Conservation (phyloP, 2,113 vertebrate genomes). For the Reinhardtius hippoglossoides region DNA sequence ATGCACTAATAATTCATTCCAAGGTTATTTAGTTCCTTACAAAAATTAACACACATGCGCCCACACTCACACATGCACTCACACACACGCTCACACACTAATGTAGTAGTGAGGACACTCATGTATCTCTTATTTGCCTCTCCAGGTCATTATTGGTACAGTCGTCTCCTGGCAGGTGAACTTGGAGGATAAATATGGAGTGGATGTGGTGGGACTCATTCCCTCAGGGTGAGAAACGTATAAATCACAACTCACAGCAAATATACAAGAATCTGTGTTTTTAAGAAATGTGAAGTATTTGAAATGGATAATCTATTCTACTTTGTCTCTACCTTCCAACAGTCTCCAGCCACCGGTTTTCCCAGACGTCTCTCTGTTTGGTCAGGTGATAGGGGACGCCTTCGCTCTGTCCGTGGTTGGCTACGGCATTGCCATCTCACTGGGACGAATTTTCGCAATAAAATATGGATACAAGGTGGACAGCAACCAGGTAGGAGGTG, state of each 20-base stretch:
- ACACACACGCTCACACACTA: no score
- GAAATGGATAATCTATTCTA: fast-evolving
- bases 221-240: conserved; percentile 87
- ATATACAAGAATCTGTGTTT: neutral
- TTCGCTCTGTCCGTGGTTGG: conserved; percentile 93
- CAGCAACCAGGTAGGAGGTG: conserved; percentile 90
- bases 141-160: conserved; percentile 89
- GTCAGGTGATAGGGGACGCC: conserved; percentile 87
- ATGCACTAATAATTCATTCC: neutral
- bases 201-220: conserved; percentile 90
- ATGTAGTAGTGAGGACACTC: no score
- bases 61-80: neutral
- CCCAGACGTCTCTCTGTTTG: conserved; percentile 80
- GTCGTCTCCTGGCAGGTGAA: conserved; percentile 86
- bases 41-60: neutral
- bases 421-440: conserved; percentile 93
- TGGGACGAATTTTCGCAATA: conserved; percentile 94
- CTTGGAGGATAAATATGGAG: conserved; percentile 77
- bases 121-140: conserved; percentile 8
- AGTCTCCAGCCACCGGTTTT: conserved; percentile 86
- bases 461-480: conserved; percentile 96
- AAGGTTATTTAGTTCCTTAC: neutral
- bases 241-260: neutral
- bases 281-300: neutral
- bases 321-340: conserved; percentile 28